A percentile compares a stretch with the other conserved stretches of the same genome.
phyloP scores from a whole-genome alignment of 2,888 invertebrate genomes.

The Drosophila diplacantha region DNA sequence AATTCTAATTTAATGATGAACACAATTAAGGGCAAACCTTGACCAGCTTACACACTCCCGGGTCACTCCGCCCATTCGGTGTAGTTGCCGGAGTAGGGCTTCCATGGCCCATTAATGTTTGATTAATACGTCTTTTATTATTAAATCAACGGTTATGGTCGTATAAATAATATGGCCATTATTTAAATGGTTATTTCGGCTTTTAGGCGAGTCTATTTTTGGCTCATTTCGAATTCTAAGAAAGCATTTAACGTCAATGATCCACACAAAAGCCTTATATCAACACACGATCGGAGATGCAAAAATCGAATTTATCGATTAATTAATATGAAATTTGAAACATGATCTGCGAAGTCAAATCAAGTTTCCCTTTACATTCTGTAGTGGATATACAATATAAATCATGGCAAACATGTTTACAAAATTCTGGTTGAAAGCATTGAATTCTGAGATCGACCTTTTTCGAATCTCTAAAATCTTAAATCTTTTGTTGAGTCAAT shows the following conservation, averaged over 20 bases:
- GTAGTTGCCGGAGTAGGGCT: conserved; percentile 11
- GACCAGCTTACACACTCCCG: conserved; percentile 14
- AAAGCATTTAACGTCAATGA: conserved; percentile 49
- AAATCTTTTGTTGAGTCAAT: conserved; percentile 13
- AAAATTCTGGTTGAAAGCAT: neutral
- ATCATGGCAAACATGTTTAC: conserved; percentile 4
- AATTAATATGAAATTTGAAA: conserved; percentile 22
- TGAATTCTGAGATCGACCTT: neutral
- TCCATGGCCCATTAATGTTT: conserved; percentile 15
- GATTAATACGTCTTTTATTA: conserved; percentile 30
- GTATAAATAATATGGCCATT: conserved; percentile 32
- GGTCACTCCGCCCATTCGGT: conserved; percentile 19
- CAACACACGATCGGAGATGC: conserved; percentile 26
- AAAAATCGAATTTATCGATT: conserved; percentile 27
- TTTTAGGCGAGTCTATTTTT: conserved; percentile 26
- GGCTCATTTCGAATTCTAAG: conserved; percentile 44
- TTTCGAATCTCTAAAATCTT: neutral
- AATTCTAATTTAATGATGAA: conserved; percentile 37
- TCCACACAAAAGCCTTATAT: conserved; percentile 27
- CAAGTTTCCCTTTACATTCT: conserved; percentile 10
- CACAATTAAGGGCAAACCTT: conserved; percentile 42
- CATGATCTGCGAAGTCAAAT: conserved; percentile 9
- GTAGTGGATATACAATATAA: neutral
- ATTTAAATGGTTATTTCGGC: conserved; percentile 31
- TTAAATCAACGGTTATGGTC: conserved; percentile 32